Conservation (phyloP, 2,888 invertebrate genomes). For the Nymphalis polychloros region DNA sequence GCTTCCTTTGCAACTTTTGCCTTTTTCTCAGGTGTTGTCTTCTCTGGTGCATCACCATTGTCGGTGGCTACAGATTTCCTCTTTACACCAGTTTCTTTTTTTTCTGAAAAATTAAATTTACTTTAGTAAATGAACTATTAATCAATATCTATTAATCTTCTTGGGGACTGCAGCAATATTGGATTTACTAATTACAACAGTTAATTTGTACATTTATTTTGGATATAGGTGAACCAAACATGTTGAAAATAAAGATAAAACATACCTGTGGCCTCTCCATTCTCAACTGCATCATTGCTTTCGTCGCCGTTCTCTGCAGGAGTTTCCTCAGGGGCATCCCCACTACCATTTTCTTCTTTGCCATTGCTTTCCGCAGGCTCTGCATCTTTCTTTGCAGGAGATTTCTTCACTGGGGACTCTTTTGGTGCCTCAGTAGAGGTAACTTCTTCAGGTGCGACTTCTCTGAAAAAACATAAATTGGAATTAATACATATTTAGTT, state of each 20-base stretch:
- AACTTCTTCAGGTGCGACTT: conserved; percentile 75
- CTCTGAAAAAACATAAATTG: conserved; percentile 57
- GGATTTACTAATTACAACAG: not conserved
- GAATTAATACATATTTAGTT: not conserved
- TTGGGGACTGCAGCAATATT: not conserved
- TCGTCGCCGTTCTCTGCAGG: conserved; percentile 74
- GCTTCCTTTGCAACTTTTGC: conserved; percentile 85
- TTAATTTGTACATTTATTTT: not conserved
- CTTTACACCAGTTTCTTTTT: conserved; percentile 82
- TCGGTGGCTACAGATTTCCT: conserved; percentile 85
- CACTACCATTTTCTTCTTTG: conserved; percentile 72
- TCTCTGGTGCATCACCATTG: conserved; percentile 81
- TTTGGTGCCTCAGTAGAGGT: conserved; percentile 72
- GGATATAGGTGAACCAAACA: not conserved
- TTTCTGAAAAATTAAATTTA: conserved; percentile 59
- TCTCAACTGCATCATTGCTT: conserved; percentile 75
- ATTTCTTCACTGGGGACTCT: conserved; percentile 78
- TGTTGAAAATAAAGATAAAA: not conserved
- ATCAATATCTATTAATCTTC: conserved; percentile 18
- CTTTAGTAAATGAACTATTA: not conserved
- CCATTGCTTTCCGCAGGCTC: conserved; percentile 76
- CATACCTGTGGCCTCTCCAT: conserved; percentile 72
- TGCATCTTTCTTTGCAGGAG: conserved; percentile 75
- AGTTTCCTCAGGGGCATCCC: conserved; percentile 62
- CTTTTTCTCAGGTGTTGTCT: conserved; percentile 87